These are phyloP conservation scores for Callipepla squamata DNA, from an alignment of 2,113 vertebrate genomes.

Conservation along the genomic window DNA sequence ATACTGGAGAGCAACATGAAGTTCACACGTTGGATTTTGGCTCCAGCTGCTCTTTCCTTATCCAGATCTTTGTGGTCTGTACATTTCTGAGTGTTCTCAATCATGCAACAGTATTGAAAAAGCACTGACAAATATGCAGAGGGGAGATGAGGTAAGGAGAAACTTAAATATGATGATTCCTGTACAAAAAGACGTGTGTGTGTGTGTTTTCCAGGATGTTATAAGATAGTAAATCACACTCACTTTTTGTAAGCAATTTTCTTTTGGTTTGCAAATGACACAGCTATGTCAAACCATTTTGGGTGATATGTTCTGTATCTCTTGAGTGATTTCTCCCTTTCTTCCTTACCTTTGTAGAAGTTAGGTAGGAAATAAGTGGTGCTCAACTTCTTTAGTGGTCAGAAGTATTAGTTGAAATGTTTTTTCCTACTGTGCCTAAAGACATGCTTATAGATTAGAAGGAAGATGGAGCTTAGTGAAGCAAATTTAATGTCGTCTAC, in stretches of 20 bases:
- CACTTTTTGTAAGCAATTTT: not conserved
- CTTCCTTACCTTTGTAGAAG: not conserved
- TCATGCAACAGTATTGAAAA: not conserved
- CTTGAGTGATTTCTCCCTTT: not conserved
- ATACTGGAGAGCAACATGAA: not conserved
- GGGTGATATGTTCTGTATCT: not conserved
- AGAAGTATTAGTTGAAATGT: not conserved
- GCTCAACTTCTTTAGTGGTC: not conserved
- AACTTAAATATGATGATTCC: not conserved
- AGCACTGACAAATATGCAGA: rapidly evolving
- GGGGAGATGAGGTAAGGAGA: not conserved
- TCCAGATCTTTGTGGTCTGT: not conserved
- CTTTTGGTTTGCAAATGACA: not conserved
- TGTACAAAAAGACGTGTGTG: not conserved
- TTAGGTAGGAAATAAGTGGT: not conserved
- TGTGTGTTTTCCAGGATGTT: not conserved
- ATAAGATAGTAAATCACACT: not conserved
- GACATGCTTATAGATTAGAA: not conserved
- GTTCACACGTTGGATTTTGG: not conserved
- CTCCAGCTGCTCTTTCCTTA: not conserved
- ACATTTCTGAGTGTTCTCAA: not conserved
- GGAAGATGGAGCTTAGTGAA: not conserved
- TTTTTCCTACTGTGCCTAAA: not conserved
- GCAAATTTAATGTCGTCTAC: not conserved
- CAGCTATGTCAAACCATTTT: not conserved